A percentile compares a stretch with the other conserved stretches of the same genome.
These are phyloP conservation scores for Rotaria sp. DNA, from an alignment of 2,888 invertebrate genomes.

Conservation along the genomic window DNA sequence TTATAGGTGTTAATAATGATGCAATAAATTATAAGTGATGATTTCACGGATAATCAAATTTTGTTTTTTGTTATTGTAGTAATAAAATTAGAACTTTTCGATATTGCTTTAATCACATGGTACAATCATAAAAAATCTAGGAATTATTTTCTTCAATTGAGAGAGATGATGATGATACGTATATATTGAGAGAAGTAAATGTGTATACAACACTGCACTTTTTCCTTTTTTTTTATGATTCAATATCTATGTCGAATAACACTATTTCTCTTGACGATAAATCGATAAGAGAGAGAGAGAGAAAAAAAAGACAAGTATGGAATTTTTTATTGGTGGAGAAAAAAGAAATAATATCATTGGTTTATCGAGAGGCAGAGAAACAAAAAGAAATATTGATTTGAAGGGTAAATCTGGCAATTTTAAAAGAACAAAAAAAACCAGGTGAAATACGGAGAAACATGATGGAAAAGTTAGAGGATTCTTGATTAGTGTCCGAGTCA, in stretches of 20 bases:
- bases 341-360: background rate
- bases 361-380: background rate
- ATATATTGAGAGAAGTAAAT: background rate
- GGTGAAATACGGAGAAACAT: no score
- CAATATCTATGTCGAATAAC: background rate
- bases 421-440: background rate
- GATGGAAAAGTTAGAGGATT: no score
- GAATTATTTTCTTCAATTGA: conserved; percentile 17
- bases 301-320: background rate
- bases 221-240: background rate
- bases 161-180: background rate
- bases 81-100: conserved; percentile 14
- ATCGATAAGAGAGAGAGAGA: background rate
- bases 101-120: background rate
- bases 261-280: background rate
- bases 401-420: background rate
- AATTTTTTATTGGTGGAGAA: background rate
- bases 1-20: conserved; percentile 9
- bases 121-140: background rate
- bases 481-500: no score
- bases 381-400: background rate
- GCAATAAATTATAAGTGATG: conserved; percentile 9
- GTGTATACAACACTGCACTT: background rate
- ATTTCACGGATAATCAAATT: conserved; percentile 24
- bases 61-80: background rate